Evolutionary conservation across 2,113 vertebrate species (phyloP).

Genomic region (Paramormyrops kingsleyae): DNA sequence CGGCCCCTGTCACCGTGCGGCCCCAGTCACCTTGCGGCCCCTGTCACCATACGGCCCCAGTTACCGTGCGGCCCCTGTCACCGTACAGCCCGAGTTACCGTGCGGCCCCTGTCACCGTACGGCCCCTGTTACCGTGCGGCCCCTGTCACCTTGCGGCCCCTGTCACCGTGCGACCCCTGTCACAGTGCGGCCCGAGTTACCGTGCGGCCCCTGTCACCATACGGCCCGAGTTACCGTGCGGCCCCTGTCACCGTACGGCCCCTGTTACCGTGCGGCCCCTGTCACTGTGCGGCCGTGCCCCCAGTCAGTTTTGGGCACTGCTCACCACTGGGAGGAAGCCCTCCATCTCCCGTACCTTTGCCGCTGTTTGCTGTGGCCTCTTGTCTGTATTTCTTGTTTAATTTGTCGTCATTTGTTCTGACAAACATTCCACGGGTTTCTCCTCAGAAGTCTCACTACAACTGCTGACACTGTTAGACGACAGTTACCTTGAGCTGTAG

Average conservation of each 20-base stretch:
- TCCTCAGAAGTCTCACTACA: neutral
- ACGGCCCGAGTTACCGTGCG: neutral
- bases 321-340: neutral
- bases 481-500: neutral
- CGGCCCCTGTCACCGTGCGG: too few relatives aligned
- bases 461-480: neutral
- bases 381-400: neutral
- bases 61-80: too few relatives aligned
- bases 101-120: too few relatives aligned
- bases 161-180: too few relatives aligned
- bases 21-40: neutral
- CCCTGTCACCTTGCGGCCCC: neutral
- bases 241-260: neutral
- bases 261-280: neutral
- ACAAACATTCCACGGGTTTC: neutral
- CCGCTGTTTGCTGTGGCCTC: neutral
- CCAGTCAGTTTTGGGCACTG: neutral
- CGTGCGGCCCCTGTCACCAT: too few relatives aligned
- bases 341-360: neutral
- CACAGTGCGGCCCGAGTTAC: too few relatives aligned
- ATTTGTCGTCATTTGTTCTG: neutral
- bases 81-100: too few relatives aligned
- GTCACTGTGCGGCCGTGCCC: neutral
- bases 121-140: neutral
- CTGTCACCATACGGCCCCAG: neutral